Evolutionary conservation across 2,888 invertebrate species (phyloP).

Genomic region (Smittia sp.): DNA sequence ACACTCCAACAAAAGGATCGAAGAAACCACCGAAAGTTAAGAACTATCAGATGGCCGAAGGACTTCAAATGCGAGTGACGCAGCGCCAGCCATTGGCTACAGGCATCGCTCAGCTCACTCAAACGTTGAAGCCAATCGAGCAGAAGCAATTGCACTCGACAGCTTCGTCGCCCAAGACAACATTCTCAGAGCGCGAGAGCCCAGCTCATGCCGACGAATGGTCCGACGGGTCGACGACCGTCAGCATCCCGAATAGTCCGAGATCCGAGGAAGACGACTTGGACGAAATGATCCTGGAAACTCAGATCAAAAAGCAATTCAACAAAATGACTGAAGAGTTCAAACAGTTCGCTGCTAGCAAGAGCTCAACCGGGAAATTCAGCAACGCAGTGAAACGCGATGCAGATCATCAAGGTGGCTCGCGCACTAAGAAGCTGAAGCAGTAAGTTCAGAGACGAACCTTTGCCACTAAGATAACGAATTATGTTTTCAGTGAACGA

Average conservation of each 20-base stretch:
- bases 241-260: constrained; percentile 82
- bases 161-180: constrained; percentile 21
- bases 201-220: constrained; percentile 10
- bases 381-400: constrained; percentile 15
- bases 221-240: constrained; percentile 71
- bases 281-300: constrained; percentile 29
- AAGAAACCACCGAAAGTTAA: constrained; percentile 31
- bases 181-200: constrained; percentile 22
- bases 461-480: too few relatives aligned
- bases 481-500: constrained; percentile 43
- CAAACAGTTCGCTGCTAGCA: neutral
- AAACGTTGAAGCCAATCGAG: neutral
- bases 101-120: neutral
- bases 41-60: neutral
- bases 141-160: constrained; percentile 15
- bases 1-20: constrained; percentile 16
- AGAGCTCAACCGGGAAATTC: neutral
- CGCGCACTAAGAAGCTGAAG: constrained; percentile 19
- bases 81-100: neutral
- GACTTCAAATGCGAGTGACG: neutral
- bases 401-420: neutral
- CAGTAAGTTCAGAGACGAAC: constrained; percentile 6
- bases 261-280: constrained; percentile 25
- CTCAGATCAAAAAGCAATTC: constrained; percentile 31
- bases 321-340: constrained; percentile 5